These are phyloP conservation scores for Cremastobaeus sp. DNA, from an alignment of 2,888 invertebrate species.

Conservation along the genomic window DNA sequence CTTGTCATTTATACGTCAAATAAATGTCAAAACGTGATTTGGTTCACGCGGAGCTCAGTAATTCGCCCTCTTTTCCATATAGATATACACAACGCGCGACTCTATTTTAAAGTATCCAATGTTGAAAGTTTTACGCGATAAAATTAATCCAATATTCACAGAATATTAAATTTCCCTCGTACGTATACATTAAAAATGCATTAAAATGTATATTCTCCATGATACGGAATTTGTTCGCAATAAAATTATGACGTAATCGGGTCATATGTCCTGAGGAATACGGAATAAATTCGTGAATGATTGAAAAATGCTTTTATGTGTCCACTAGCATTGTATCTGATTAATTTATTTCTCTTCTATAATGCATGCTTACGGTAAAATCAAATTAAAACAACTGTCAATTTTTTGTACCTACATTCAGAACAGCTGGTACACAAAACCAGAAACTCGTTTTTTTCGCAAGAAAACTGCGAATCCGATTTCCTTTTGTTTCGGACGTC, in stretches of 20 bases:
- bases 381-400: too few relatives aligned
- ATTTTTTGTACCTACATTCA: too few relatives aligned
- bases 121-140: constrained; percentile 33
- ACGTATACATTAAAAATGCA: constrained; percentile 25
- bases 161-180: constrained; percentile 23
- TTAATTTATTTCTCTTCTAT: too few relatives aligned
- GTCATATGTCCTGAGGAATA: constrained; percentile 12
- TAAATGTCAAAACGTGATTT: constrained; percentile 49
- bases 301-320: too few relatives aligned
- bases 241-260: constrained; percentile 13
- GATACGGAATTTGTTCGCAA: constrained; percentile 15
- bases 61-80: constrained; percentile 30
- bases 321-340: too few relatives aligned
- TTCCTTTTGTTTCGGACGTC: background rate
- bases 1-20: constrained; percentile 43
- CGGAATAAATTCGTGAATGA: too few relatives aligned
- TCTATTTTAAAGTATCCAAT: constrained; percentile 29
- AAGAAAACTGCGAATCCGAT: background rate
- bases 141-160: constrained; percentile 41
- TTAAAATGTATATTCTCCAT: constrained; percentile 14
- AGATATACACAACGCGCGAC: constrained; percentile 17
- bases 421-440: too few relatives aligned
- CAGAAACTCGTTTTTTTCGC: background rate
- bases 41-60: constrained; percentile 35
- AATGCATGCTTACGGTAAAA: too few relatives aligned